Evolutionary conservation across 2,888 invertebrate species (phyloP), one percentile per base, ranked within the genome.

Genomic region (Parnassius orleans): DNA sequence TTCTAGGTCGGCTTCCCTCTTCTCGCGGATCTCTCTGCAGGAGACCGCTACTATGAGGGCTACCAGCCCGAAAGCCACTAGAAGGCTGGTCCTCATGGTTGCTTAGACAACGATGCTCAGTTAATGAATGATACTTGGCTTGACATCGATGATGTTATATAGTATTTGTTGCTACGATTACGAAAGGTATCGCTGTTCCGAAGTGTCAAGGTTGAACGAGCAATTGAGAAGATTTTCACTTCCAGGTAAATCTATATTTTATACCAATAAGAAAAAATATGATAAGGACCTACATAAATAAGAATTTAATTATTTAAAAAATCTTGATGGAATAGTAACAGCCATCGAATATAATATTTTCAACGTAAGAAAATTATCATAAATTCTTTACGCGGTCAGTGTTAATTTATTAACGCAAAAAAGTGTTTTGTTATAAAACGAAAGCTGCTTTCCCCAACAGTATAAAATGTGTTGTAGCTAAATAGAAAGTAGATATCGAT

Each of bases 1-100:
- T 63, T 92, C 93, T 50, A 93, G 81, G 70, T 94, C 94, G 14
- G 86, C 88, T 54, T 83, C 87, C 47, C 90, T 76, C 70, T 87
- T 87, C 68, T 89, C 84, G 71, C 92, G 80, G 64, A 90, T 78
- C 69, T 94, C 93, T 78, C 93, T 71, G 14, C 90, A 72, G 78
- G 93, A 78, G 67, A 90, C 75, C 65, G 87, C 73, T 71, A 93
- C 84, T 75, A 93, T 83, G 63, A 94, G 73, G 83, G 92, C 84
- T 77, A 90, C 68, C 72, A 93, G 73, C 83, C 92, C 82, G 78
- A 80, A 80, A 68, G 81, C 77, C 71, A 84, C 81, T 61, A 86
- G 74, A 61, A 86, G 73, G 66, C 77, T 78, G 66, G 75, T 79
- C 74, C 84, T 87, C 89, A 89, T 90, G 74, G 76, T 83, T 79